phyloP scores from a whole-genome alignment of 23 tunicate species.

The Halocynthia aurantium region DNA sequence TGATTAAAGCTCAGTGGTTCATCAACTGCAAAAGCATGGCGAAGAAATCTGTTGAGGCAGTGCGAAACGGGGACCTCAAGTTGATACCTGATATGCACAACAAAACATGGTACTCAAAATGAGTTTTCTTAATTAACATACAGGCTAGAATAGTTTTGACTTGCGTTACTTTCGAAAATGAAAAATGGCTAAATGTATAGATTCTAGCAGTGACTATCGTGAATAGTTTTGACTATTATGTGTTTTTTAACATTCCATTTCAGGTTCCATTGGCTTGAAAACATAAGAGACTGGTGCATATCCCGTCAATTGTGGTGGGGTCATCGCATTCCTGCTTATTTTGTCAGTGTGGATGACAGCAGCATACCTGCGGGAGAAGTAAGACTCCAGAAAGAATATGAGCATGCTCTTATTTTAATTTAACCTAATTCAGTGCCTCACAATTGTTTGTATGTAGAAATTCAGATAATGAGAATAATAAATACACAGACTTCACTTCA shows the following conservation, averaged over 20 bases:
- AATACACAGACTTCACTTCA: neutral
- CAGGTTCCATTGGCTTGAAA: conserved; percentile 93
- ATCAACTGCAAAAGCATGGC: conserved; percentile 92
- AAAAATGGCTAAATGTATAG: no score
- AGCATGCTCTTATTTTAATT: no score
- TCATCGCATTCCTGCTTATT: conserved; percentile 96
- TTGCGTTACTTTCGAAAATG: no score
- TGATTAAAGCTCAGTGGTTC: conserved; percentile 98
- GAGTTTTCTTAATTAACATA: no score
- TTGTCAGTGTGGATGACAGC: conserved; percentile 59
- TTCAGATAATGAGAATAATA: neutral
- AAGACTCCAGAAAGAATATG: neutral
- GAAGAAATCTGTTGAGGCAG: conserved; percentile 67
- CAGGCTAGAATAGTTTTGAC: no score
- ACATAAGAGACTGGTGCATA: conserved; percentile 98
- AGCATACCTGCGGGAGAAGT: conserved; percentile 51
- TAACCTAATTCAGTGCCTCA: no score
- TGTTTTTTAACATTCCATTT: neutral
- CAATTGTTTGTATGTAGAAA: no score
- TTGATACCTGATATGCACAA: conserved; percentile 73
- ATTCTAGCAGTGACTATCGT: neutral
- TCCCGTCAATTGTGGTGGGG: conserved; percentile 99
- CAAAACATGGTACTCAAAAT: conserved; percentile 67
- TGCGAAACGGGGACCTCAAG: conserved; percentile 67
- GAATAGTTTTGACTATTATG: neutral